A percentile compares a stretch with the other conserved stretches of the same genome.
phyloP scores from a whole-genome alignment of 2,888 invertebrate genomes.

The Macrophya alboannulata region DNA sequence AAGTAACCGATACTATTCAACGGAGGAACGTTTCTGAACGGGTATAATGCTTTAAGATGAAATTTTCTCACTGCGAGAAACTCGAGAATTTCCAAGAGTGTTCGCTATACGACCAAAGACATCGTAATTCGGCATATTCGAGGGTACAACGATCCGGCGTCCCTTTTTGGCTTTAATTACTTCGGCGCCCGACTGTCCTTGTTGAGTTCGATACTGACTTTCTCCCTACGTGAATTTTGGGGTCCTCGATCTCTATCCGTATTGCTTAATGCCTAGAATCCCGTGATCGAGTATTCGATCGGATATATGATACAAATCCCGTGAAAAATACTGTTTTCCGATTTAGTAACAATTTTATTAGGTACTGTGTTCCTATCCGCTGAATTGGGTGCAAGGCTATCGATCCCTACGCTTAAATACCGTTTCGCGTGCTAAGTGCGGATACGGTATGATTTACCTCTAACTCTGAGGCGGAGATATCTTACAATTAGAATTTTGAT shows the following conservation, averaged over 20 bases:
- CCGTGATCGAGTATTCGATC: conserved; percentile 29
- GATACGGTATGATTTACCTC: conserved; percentile 52
- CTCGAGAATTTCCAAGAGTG: neutral
- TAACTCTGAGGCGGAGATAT: neutral
- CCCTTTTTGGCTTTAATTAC: conserved; percentile 11
- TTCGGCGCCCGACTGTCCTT: neutral
- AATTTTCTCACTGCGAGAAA: neutral
- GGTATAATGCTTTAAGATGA: too few relatives aligned
- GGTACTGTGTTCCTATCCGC: neutral
- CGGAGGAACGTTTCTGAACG: neutral
- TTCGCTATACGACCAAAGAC: conserved; percentile 12
- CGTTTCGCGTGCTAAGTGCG: conserved; percentile 60
- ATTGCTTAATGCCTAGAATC: neutral
- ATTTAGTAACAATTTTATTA: conserved; percentile 11
- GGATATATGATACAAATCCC: neutral
- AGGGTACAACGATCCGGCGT: neutral
- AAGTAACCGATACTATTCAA: neutral
- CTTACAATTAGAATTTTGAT: conserved; percentile 42
- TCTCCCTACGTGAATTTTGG: neutral
- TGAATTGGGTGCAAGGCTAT: conserved; percentile 51
- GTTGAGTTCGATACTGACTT: neutral
- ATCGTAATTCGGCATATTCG: conserved; percentile 4
- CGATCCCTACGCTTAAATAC: conserved; percentile 58
- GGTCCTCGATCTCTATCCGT: neutral
- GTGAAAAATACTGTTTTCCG: neutral